phyloP scores from a whole-genome alignment of 2,797 vertebrate species.

The Loriculus beryllinus region DNA sequence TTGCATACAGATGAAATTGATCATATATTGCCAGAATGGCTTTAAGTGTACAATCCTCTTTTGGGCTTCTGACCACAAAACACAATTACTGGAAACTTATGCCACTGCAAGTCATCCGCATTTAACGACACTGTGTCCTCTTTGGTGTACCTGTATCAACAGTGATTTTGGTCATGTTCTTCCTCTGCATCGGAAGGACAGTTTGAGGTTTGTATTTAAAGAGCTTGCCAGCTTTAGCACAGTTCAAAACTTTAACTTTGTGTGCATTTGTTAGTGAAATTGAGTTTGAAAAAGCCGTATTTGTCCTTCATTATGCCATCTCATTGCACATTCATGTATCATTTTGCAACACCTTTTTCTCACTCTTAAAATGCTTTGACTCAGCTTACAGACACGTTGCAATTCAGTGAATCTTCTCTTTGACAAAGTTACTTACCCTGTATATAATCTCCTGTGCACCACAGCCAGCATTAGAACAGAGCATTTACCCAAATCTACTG shows the following conservation, averaged over 20 bases:
- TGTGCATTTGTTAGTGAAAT: neutral
- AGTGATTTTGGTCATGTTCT: neutral
- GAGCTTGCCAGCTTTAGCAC: neutral
- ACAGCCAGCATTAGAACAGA: neutral
- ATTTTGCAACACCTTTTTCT: neutral
- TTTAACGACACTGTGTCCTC: neutral
- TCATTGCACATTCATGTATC: neutral
- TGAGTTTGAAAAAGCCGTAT: neutral
- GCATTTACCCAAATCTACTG: neutral
- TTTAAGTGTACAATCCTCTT: neutral
- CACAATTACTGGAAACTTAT: constrained; percentile 3
- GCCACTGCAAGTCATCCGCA: neutral
- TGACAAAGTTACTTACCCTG: neutral
- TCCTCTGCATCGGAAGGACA: neutral
- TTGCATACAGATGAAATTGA: neutral
- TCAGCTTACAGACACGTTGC: neutral
- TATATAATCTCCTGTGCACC: neutral
- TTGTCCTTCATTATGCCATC: neutral
- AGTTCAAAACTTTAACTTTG: neutral
- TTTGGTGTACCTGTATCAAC: neutral
- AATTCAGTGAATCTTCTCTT: neutral
- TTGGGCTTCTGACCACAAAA: neutral
- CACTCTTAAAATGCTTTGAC: neutral
- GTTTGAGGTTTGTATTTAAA: neutral
- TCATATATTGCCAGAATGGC: neutral